These are phyloP conservation scores for Acleris emargana DNA, from an alignment of 2,888 invertebrate genomes.

Conservation along the genomic window DNA sequence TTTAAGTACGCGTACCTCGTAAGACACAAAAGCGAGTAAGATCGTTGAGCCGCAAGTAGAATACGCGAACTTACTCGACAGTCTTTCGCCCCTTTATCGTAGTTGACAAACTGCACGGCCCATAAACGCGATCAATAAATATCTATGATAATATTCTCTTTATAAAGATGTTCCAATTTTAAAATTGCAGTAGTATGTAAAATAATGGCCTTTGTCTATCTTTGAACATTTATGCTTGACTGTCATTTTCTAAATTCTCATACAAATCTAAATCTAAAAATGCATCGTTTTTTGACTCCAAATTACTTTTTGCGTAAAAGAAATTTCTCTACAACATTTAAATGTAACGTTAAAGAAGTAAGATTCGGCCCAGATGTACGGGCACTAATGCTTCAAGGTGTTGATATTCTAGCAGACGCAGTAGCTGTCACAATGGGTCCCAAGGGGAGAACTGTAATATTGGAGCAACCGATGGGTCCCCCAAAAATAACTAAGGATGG, in stretches of 20 bases:
- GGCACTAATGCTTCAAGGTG: conserved; percentile 97
- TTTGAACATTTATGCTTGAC: not conserved
- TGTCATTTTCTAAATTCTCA: conserved; percentile 7
- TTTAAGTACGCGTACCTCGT: no score
- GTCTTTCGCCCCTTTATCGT: no score
- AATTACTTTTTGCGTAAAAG: conserved; percentile 39
- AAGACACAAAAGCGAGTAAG: no score
- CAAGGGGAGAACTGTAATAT: conserved; percentile 98
- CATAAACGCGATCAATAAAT: no score
- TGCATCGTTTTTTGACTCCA: conserved; percentile 51
- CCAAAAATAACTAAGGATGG: conserved; percentile 99
- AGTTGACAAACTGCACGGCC: no score
- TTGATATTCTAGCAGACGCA: conserved; percentile 98
- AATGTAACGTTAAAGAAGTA: conserved; percentile 94
- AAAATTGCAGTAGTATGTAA: conserved; percentile 20
- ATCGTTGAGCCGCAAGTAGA: no score
- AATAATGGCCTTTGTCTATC: not conserved
- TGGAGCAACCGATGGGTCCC: conserved; percentile 99
- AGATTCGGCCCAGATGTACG: conserved; percentile 98
- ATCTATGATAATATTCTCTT: no score
- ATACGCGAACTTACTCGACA: no score
- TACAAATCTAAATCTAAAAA: conserved; percentile 39
- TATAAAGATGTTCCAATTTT: conserved; percentile 1
- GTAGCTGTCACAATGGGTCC: conserved; percentile 99
- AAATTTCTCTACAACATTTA: conserved; percentile 40